Percentiles rank a stretch among this genome's conserved stretches.
Evolutionary conservation across 2,113 vertebrate genomes (phyloP).

Genomic region (Microtus pennsylvanicus): DNA sequence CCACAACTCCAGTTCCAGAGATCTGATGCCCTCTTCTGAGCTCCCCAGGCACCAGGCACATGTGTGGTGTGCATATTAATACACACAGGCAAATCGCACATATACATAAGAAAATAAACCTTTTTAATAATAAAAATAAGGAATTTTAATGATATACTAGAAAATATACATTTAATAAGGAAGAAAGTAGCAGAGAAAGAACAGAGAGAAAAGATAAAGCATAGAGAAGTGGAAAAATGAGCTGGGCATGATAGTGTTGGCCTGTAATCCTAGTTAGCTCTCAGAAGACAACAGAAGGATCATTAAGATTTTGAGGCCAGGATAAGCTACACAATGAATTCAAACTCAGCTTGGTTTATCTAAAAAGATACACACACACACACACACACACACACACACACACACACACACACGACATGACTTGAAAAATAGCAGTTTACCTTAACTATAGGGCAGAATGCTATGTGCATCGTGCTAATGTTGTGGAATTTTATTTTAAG

Average conservation of each 20-base stretch:
- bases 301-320: neutral
- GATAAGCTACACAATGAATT: neutral
- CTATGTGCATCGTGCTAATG: too few relatives aligned
- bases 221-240: neutral
- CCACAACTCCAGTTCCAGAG: neutral
- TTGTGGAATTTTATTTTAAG: too few relatives aligned
- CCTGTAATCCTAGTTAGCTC: neutral
- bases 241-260: too few relatives aligned
- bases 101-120: conserved; percentile 4
- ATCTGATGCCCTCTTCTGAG: neutral
- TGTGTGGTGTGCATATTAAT: neutral
- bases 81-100: neutral
- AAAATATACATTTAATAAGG: conserved; percentile 32
- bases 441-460: neutral
- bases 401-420: neutral
- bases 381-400: neutral
- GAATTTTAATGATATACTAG: neutral
- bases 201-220: neutral
- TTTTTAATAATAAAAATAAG: neutral
- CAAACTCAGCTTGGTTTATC: neutral
- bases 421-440: conserved; percentile 9
- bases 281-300: neutral
- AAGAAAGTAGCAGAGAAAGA: conserved; percentile 29
- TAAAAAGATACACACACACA: neutral
- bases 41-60: too few relatives aligned